These are phyloP conservation scores for Leucoraja erinaceus DNA, from an alignment of 2,113 vertebrate genomes.

Conservation along the genomic window DNA sequence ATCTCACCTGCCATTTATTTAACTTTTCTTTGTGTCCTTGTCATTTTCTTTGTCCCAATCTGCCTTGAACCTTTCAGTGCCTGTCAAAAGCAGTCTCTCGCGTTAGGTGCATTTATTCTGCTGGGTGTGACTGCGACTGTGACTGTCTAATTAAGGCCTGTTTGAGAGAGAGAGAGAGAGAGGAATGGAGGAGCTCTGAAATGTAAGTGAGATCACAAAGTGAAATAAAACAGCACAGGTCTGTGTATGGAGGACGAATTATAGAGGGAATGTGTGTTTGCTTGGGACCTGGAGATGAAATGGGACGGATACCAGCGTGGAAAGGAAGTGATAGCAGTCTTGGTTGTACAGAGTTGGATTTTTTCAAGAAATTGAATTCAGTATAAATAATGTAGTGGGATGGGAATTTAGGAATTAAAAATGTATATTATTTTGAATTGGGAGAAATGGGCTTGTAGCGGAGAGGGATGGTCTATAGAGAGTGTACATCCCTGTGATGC, in stretches of 20 bases:
- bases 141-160: not conserved
- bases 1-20: not conserved
- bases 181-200: not conserved
- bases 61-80: not conserved
- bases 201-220: not conserved
- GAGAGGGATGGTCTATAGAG: not conserved
- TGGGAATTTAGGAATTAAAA: not conserved
- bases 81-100: not conserved
- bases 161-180: not conserved
- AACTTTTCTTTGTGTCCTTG: not conserved
- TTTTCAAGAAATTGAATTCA: not conserved
- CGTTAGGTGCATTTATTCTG: not conserved
- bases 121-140: not conserved
- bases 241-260: not conserved
- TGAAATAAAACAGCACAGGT: not conserved
- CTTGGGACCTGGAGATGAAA: not conserved
- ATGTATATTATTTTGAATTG: not conserved
- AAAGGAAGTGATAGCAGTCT: not conserved
- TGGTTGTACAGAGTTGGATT: not conserved
- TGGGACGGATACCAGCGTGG: not conserved
- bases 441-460: not conserved
- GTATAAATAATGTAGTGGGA: not conserved
- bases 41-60: not conserved
- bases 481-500: not conserved
- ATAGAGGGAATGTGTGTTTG: no score